Base-by-base conservation (phyloP, 2,888 invertebrate species). In the Leptinotarsa juncta region DNA sequence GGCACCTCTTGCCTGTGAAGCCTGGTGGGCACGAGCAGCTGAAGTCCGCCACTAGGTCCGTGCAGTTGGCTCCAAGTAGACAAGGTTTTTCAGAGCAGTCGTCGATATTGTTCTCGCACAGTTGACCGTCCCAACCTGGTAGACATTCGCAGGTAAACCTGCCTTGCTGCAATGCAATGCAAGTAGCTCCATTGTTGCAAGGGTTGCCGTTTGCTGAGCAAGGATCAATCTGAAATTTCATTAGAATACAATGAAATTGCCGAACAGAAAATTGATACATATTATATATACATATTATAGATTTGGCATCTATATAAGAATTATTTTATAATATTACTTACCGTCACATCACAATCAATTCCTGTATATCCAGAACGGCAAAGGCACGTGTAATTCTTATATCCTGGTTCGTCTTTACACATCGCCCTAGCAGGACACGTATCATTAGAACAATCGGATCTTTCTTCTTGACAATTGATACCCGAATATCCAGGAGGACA, bases 101-200 rank as follows among this genome's bases (percentile, higher is more conserved):
- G 84, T 98, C 94, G 78, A 93, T 95, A 85, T 97, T 97, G n/a
- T 91, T 91, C 86, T 97, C 97, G 87, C 99, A 99, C 76, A 94
- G 94, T 82, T 96, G 95, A 75, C 99, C 99, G 86, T 97, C 97
- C 98, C 99, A 99, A 57, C 99, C 99, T 23, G 97, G 94, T 71
- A 96, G 89, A 87, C 99, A 99, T 86, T 97, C 96, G 86, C 99
- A 99, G 87, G 95, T 95, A 88, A 94, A 98, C 81, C 97, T 91
- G 15, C 97, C 97, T 90, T 96, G 97, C 86, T 96, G 96, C 74
- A 97, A 91, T 65, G 96, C 96, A 78, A 95, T 91, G 84, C 98
- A 98, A 57, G 93, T 93, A 4, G 96, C 97, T 4, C 96, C 96
- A 84, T 98, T 97, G 67, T 93, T 92, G 87, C 98, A 98, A 14